Evolutionary conservation across 2,113 vertebrate genomes (phyloP).

Genomic region (Gadus chalcogrammus): DNA sequence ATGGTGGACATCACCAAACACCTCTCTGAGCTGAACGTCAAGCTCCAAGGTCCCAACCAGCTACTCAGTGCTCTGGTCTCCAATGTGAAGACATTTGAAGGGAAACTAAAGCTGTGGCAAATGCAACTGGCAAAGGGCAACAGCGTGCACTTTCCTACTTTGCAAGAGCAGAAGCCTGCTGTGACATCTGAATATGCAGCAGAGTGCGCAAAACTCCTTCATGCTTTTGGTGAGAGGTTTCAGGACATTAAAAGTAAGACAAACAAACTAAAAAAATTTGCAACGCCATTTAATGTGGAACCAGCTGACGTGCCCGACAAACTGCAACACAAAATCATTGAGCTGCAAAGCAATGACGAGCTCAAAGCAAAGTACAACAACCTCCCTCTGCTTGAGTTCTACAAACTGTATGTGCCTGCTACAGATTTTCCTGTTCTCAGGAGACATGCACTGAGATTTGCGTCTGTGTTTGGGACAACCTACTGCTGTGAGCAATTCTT

Average conservation of each 20-base stretch:
- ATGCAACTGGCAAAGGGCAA: conserved; percentile 6
- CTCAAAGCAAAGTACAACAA: conserved; percentile 51
- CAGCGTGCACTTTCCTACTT: conserved; percentile 34
- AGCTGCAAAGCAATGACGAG: conserved; percentile 56
- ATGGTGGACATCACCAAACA: conserved; percentile 41
- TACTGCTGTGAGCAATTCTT: too few relatives aligned
- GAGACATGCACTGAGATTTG: too few relatives aligned
- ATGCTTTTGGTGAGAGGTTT: conserved; percentile 37
- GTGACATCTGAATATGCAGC: conserved; percentile 34
- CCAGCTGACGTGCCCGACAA: conserved; percentile 49
- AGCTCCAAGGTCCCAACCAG: conserved; percentile 45
- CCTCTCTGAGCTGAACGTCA: conserved; percentile 43
- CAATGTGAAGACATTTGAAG: conserved; percentile 45
- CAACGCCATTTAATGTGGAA: conserved; percentile 48
- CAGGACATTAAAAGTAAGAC: conserved; percentile 50
- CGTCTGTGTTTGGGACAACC: too few relatives aligned
- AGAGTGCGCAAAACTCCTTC: conserved; percentile 42
- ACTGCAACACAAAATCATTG: conserved; percentile 47
- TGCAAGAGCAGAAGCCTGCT: conserved; percentile 36
- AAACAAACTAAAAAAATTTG: conserved; percentile 45
- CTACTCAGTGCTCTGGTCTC: conserved; percentile 39
- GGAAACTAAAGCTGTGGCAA: conserved; percentile 41
- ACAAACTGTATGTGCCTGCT: conserved; percentile 12
- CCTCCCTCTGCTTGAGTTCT: conserved; percentile 47
- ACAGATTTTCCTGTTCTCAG: too few relatives aligned